A percentile compares a stretch with the other conserved stretches of the same genome.
Evolutionary conservation across 2,113 vertebrate genomes (phyloP).

Genomic region (Passer montanus): DNA sequence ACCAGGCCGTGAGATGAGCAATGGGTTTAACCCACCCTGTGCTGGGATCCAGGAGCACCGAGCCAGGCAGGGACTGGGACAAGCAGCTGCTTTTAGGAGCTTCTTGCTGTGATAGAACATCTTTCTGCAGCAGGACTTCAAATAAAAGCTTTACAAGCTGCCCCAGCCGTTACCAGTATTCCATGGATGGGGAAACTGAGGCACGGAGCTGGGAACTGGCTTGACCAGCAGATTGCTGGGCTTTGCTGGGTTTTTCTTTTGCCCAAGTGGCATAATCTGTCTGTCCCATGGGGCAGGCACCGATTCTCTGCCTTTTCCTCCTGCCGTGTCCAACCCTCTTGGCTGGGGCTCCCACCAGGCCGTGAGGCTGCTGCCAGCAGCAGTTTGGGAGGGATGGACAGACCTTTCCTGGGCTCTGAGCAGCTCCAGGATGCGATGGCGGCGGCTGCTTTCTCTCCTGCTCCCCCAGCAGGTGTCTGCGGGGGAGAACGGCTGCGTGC

Average conservation of each 20-base stretch:
- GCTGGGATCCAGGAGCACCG: rapidly evolving
- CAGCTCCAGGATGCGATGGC: rapidly evolving
- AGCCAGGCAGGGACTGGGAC: background rate
- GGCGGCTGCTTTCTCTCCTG: background rate
- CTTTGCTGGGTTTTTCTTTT: background rate
- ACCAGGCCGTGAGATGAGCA: rapidly evolving
- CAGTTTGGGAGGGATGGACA: background rate
- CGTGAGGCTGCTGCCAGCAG: background rate
- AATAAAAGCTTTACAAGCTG: background rate
- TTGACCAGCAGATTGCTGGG: background rate
- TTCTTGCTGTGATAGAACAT: background rate
- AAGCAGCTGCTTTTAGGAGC: background rate
- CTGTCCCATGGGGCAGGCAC: background rate
- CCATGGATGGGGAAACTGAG: background rate
- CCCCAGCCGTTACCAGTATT: background rate
- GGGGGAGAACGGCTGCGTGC: background rate
- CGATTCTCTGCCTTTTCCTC: background rate
- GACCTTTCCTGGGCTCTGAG: background rate
- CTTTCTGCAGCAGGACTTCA: background rate
- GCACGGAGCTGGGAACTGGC: background rate
- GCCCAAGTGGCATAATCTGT: background rate
- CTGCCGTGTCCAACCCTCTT: rapidly evolving
- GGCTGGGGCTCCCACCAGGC: background rate
- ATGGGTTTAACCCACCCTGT: background rate
- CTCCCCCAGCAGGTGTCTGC: background rate